These are phyloP conservation scores for Tetheella fluctuosa DNA, from an alignment of 2,888 invertebrate species.

Conservation along the genomic window DNA sequence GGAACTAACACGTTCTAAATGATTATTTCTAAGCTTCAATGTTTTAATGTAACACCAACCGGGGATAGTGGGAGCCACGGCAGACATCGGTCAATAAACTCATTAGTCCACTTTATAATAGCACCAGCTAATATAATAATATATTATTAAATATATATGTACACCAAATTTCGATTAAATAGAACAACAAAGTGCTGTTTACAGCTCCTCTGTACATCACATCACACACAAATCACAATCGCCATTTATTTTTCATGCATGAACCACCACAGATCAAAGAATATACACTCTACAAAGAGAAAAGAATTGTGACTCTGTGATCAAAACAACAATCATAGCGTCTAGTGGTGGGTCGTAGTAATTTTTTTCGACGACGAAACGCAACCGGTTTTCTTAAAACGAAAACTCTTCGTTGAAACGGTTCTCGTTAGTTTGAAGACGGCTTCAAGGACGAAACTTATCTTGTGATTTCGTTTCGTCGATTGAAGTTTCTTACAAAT, in stretches of 20 bases:
- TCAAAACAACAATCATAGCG: too few relatives aligned
- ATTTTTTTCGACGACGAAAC: too few relatives aligned
- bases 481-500: too few relatives aligned
- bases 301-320: too few relatives aligned
- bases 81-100: slow-evolving; percentile 83
- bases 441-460: too few relatives aligned
- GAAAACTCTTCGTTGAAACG: too few relatives aligned
- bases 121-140: slow-evolving; percentile 54
- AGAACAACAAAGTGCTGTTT: slow-evolving; percentile 60
- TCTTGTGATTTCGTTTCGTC: too few relatives aligned
- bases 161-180: slow-evolving; percentile 34
- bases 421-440: too few relatives aligned
- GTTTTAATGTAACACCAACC: slow-evolving; percentile 59
- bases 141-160: slow-evolving; percentile 29
- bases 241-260: neutral
- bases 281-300: too few relatives aligned
- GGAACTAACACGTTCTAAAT: neutral
- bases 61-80: slow-evolving; percentile 83
- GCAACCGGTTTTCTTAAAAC: too few relatives aligned
- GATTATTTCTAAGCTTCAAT: slow-evolving; percentile 14
- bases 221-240: slow-evolving; percentile 26
- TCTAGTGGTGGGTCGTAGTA: too few relatives aligned
- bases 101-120: slow-evolving; percentile 75
- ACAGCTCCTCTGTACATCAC: slow-evolving; percentile 49
- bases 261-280: too few relatives aligned